phyloP scores from a whole-genome alignment of 2,797 vertebrate genomes.

The Sebastes itinus region DNA sequence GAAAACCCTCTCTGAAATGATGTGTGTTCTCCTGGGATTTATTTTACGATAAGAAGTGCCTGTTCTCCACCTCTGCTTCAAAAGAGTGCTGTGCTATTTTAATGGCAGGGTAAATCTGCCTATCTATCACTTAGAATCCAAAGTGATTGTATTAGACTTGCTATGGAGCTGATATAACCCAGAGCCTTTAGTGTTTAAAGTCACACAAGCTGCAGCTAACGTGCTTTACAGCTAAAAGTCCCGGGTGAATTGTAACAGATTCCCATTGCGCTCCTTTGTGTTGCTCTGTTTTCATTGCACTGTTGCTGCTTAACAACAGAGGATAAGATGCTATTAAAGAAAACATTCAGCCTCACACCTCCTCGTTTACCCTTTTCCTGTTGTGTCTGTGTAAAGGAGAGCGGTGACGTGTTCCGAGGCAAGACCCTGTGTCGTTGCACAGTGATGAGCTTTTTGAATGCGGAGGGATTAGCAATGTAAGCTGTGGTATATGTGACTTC shows the following conservation, averaged over 20 bases:
- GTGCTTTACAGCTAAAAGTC: conserved; percentile 42
- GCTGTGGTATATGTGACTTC: conserved; percentile 46
- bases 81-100: conserved; percentile 49
- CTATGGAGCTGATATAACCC: conserved; percentile 35
- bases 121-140: conserved; percentile 57
- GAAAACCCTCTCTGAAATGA: conserved; percentile 32
- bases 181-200: conserved; percentile 46
- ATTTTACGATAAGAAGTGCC: conserved; percentile 51
- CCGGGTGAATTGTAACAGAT: conserved; percentile 9
- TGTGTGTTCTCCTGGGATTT: conserved; percentile 32
- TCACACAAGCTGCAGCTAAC: conserved; percentile 31
- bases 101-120: conserved; percentile 41
- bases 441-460: conserved; percentile 56
- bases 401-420: conserved; percentile 24
- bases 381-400: conserved; percentile 24
- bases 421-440: conserved; percentile 47
- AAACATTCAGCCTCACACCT: conserved; percentile 14
- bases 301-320: background rate
- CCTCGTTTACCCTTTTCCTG: conserved; percentile 8
- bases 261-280: conserved; percentile 4
- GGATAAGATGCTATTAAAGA: background rate
- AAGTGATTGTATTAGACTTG: conserved; percentile 45
- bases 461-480: conserved; percentile 66
- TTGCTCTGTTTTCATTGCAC: background rate
- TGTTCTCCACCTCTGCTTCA: conserved; percentile 47